Base-by-base conservation (phyloP, 2,888 invertebrate genomes). In the Orthosia gothica region DNA sequence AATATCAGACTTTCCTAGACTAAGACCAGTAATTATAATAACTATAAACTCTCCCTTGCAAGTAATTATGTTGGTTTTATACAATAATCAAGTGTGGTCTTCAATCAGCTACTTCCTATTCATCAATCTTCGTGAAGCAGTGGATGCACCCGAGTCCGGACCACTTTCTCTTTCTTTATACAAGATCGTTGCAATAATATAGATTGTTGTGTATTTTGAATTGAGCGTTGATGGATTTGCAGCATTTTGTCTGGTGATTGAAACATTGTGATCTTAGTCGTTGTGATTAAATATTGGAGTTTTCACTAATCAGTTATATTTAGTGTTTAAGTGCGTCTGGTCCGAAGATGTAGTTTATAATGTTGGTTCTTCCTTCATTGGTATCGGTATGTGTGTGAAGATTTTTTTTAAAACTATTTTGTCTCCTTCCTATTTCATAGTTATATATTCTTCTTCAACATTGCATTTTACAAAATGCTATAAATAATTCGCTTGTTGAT, bases 141-240 rank as follows among this genome's bases (percentile, higher is more conserved):
- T 76, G 70, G 84, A 81, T 84, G 80, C 79, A 58, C 78, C 75
- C 50, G 57, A 74, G 57, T 74, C 57, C 83, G 85, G 74, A 75
- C 72, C 65, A 78, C 89, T 90, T 90, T 90, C 90, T 87, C 89
- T 89, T 88, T 87, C 88, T 74, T 83, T 81, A 82, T 72, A 72
- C 70, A 72, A 70, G 63, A 75, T 66, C 62, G 70, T 72, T 52
- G 75, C 69, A 80, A 70, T 75, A 74, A 69, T 68, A 70, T 76
- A 63, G 70, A 69, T 76, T 68, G 74, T 72, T 70, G 52, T 54
- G 55, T 71, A 73, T 77, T 77, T 83, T 40, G 73, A 79, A 74
- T 80, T 75, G 50, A 58, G 57, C 70, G 70, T 81, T 81, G 73
- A 66, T 79, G 70, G 71, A 79, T 81, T 75, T 78, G 20, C 20